Evolutionary conservation across 1,140 invertebrate genomes (phyloP).

Genomic region (Rhagoletis pomonella): DNA sequence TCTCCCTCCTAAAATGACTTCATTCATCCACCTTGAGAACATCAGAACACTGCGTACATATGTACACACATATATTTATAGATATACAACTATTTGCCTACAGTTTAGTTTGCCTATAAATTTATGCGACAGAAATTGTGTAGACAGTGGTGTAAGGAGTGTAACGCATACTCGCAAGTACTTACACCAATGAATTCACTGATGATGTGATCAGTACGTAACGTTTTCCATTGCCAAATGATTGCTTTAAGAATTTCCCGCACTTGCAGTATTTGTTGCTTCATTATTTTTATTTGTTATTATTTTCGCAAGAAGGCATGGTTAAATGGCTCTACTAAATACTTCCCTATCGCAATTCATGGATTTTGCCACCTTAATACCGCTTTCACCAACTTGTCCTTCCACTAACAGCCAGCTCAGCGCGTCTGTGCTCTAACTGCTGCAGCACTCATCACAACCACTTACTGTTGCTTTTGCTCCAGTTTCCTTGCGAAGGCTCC

Average conservation of each 20-base stretch:
- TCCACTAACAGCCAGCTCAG: not conserved
- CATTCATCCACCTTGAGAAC: not conserved
- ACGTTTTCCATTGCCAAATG: not conserved
- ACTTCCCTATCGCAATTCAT: no score
- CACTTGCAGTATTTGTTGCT: not conserved
- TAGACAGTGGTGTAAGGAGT: not conserved
- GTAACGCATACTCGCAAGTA: not conserved
- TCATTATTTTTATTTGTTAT: not conserved
- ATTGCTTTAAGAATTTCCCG: not conserved
- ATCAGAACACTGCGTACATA: not conserved
- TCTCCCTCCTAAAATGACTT: not conserved
- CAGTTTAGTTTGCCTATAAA: no score
- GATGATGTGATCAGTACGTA: not conserved
- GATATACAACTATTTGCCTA: no score
- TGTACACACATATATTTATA: not conserved
- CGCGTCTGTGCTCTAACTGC: not conserved
- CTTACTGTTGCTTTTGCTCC: slow-evolving; percentile 9
- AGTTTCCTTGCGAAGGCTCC: slow-evolving; percentile 15
- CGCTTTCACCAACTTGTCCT: not conserved
- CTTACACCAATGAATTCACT: not conserved
- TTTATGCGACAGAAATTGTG: not conserved
- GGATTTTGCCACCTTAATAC: not conserved
- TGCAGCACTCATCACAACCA: not conserved
- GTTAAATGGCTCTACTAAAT: not conserved
- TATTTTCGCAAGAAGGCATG: not conserved